Conservation (phyloP, 2,797 vertebrate species). For the Heliangelus exortis region DNA sequence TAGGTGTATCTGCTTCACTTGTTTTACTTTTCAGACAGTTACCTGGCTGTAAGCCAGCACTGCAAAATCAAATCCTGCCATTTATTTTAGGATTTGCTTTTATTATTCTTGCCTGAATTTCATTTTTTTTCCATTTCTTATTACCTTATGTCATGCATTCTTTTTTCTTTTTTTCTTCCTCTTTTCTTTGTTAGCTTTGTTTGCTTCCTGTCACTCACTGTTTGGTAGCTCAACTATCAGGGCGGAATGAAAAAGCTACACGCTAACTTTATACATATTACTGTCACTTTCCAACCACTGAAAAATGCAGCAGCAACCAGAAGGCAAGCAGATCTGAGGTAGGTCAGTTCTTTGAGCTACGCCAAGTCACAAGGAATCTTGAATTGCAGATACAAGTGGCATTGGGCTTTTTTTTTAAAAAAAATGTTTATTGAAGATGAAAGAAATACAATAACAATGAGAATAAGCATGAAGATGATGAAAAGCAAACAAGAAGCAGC, state of each 20-base stretch:
- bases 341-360: constrained; percentile 19
- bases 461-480: constrained; percentile 42
- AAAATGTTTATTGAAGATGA: constrained; percentile 70
- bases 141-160: background rate
- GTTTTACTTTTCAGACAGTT: constrained; percentile 62
- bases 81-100: constrained; percentile 65
- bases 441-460: constrained; percentile 66
- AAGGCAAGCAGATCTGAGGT: constrained; percentile 1
- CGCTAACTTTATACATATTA: background rate
- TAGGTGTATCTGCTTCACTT: constrained; percentile 47
- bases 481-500: constrained; percentile 52
- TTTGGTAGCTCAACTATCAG: constrained; percentile 38
- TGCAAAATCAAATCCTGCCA: constrained; percentile 65
- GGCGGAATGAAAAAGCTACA: background rate
- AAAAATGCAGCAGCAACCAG: constrained; percentile 27
- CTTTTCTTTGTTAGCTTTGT: constrained; percentile 38
- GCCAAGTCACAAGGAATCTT: constrained; percentile 44
- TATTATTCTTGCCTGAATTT: constrained; percentile 55
- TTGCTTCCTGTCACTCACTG: constrained; percentile 43
- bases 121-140: constrained; percentile 20
- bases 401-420: background rate
- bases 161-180: background rate
- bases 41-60: constrained; percentile 58
- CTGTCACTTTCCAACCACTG: constrained; percentile 1
- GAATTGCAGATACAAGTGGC: constrained; percentile 16